These are phyloP conservation scores for Onychostruthus taczanowskii DNA, from an alignment of 2,113 vertebrate species.

Conservation along the genomic window DNA sequence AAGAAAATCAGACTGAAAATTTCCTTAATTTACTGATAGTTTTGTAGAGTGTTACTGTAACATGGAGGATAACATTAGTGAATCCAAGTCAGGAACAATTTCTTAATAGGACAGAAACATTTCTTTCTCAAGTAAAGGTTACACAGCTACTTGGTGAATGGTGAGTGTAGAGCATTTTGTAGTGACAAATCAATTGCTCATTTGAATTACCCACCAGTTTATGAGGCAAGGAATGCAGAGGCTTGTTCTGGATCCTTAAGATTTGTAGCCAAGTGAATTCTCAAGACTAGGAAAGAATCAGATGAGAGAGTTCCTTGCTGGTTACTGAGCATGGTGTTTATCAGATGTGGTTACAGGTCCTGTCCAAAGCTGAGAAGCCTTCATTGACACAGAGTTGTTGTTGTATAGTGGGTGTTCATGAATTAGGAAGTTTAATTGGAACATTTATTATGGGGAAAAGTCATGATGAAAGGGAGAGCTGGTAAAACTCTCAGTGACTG, in stretches of 20 bases:
- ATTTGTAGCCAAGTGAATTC: neutral
- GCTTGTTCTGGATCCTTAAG: neutral
- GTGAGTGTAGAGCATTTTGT: neutral
- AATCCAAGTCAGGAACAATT: neutral
- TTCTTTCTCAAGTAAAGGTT: neutral
- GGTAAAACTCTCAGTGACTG: neutral
- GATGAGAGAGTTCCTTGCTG: neutral
- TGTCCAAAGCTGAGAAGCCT: neutral
- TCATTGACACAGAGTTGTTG: neutral
- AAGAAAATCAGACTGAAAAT: neutral
- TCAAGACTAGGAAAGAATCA: neutral
- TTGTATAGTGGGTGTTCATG: neutral
- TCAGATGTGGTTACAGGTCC: neutral
- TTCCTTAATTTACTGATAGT: neutral
- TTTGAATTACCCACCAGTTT: neutral
- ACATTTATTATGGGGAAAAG: too few species aligned
- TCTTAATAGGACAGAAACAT: neutral
- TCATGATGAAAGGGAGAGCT: neutral
- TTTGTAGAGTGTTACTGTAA: neutral
- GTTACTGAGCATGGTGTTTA: neutral
- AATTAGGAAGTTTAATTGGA: neutral
- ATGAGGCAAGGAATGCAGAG: neutral
- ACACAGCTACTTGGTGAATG: neutral
- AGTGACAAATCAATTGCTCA: neutral
- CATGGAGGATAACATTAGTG: neutral